Percentiles rank a stretch among this genome's conserved stretches.
These are phyloP conservation scores for Athalia circularis DNA, from an alignment of 2,888 invertebrate species.

Conservation along the genomic window DNA sequence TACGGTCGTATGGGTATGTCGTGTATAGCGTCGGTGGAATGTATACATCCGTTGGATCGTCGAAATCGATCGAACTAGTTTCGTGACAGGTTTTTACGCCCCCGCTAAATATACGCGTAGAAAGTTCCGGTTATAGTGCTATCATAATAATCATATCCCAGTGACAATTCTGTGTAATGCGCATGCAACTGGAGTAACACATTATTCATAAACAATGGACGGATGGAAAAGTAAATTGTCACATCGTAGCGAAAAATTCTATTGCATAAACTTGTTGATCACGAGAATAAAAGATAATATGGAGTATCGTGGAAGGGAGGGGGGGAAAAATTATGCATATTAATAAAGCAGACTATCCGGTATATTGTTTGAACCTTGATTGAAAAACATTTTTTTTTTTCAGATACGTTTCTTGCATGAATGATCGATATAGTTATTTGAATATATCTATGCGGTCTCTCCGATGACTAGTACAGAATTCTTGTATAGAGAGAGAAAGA, in stretches of 20 bases:
- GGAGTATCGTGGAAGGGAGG: background rate
- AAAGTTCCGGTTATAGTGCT: background rate
- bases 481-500: no score
- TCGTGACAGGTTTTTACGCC: conserved; percentile 2
- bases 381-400: no score
- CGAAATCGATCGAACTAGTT: conserved; percentile 12
- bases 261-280: background rate
- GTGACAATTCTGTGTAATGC: no score
- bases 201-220: background rate
- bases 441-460: no score
- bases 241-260: background rate
- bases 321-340: no score
- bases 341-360: no score
- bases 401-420: no score
- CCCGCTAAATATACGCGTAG: background rate
- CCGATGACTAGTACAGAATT: no score
- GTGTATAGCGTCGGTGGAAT: background rate
- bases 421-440: no score
- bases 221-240: background rate
- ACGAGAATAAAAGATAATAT: background rate
- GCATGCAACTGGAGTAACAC: no score
- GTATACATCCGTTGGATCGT: background rate
- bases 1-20: background rate
- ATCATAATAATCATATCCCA: background rate
- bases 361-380: no score